Evolutionary conservation across 2,888 invertebrate genomes (phyloP), one percentile per base, ranked within the genome.

Genomic region (Euzophera pinguis): DNA sequence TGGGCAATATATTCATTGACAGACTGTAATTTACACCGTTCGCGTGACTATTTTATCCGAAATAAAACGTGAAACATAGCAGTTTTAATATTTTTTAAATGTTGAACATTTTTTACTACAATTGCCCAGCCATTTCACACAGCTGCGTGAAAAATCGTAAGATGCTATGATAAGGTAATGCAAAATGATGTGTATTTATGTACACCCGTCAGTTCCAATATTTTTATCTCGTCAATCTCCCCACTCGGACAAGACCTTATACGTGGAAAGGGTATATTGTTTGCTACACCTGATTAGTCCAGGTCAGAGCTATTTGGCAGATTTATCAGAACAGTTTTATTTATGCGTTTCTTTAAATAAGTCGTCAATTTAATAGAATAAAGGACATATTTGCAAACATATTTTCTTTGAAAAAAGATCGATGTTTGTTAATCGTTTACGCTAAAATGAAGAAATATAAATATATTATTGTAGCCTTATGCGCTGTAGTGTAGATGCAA

Each of bases 191-290:
- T 39, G 38, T 39, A 16, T 16, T 3, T 38, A 38, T 12, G 38
- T 38, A 45, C 45, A 29, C 45, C 45, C 29, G 50, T 53, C 54
- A 62, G 65, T 71, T 68, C 62, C 54, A 53, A 56, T 65, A 64
- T 55, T 62, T 51, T 35, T 56, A 41, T 62, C 63, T 63, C 54
- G 29, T 51, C 17, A 22, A 65, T 63, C 62, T 59, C 59, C 58
- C 59, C 50, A 52, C 53, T 39, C 6, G 13, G 29, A n/a, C 45
- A 32, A 32, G 9, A 29, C 10, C 13, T 12, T 12, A 29, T 32
- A 8, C 14, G 14, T 29, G 17, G 2, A 5, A 17, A 17, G 22
- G n/a, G 27, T n/a, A 1, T 43, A 7, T 43, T 43, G 9, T 13
- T 27, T 29, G 29, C 13, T 12, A 4, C 12, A 29, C 13, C 43